A percentile compares a stretch with the other conserved stretches of the same genome.
Evolutionary conservation across 2,797 vertebrate species (phyloP).

Genomic region (Peromyscus attwateri): DNA sequence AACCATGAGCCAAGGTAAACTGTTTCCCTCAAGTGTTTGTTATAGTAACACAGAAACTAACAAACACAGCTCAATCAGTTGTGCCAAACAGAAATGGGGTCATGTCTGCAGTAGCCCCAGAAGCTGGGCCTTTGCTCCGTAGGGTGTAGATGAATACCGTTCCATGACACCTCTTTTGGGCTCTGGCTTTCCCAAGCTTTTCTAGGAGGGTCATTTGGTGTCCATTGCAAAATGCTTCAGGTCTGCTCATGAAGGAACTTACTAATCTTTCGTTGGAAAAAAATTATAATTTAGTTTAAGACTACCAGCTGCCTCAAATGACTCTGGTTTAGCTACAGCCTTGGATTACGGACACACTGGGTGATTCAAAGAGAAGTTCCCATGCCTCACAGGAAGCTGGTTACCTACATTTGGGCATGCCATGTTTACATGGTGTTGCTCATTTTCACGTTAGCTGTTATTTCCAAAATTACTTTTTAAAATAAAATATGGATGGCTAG

Average conservation of each 20-base stretch:
- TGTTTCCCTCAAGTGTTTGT: background rate
- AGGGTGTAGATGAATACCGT: background rate
- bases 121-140: background rate
- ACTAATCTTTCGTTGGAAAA: background rate
- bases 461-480: slow-evolving; percentile 38
- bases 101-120: background rate
- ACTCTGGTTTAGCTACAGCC: background rate
- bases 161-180: background rate
- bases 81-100: background rate
- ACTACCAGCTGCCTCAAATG: background rate
- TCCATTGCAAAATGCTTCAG: background rate
- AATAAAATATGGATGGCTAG: background rate
- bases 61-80: background rate
- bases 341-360: background rate
- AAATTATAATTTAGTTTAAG: background rate
- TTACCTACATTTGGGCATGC: background rate
- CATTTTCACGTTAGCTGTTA: slow-evolving; percentile 4
- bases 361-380: background rate
- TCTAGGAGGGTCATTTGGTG: background rate
- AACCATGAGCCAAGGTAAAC: background rate
- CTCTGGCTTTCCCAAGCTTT: background rate
- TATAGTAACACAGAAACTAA: background rate
- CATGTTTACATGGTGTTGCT: background rate
- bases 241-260: background rate
- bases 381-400: background rate